Base-by-base conservation (phyloP, 2,888 invertebrate genomes). In the Eupithecia inturbata region DNA sequence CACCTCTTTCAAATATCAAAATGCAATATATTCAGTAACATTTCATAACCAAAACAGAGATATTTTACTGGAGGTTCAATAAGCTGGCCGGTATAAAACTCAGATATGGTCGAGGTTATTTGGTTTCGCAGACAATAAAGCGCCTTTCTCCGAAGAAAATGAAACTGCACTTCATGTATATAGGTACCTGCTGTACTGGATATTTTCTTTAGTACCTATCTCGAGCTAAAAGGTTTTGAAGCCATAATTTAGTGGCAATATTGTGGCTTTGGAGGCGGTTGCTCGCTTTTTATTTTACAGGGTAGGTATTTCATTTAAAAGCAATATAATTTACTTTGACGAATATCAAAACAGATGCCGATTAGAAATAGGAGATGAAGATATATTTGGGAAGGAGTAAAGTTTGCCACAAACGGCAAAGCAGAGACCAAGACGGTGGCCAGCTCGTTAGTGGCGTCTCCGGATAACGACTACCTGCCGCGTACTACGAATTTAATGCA, bases 71-170 rank as follows among this genome's bases (percentile, higher is more conserved):
- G 10, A n/a, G n/a, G 79, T 83, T 77, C 85, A 87, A 90, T 91
- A 91, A 90, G 87, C 88, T 84, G 80, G 82, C 77, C 85, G 87
- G 87, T 92, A 92, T 92, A 91, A 92, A 91, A 89, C 85, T 84
- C 86, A 87, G 87, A 87, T 91, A 92, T 89, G 89, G 89, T 91
- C 83, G 87, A 87, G 88, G 90, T 89, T 92, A 92, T 93, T 93
- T 91, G 91, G 92, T 92, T 92, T 91, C 88, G 86, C 88, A 85
- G 86, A 89, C 90, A 92, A 92, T 93, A 92, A 92, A 89, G 88
- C 85, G 85, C 88, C 87, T 86, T 88, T 89, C 88, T 88, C 86
- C 82, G 87, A 82, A 90, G 87, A 92, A 92, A 92, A 92, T 92
- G 89, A 88, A 86, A 88, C 87, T 90, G 90, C 91, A 90, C 88